phyloP scores from a whole-genome alignment of 1,140 invertebrate genomes.

The Ctenoplectra terminalis region DNA sequence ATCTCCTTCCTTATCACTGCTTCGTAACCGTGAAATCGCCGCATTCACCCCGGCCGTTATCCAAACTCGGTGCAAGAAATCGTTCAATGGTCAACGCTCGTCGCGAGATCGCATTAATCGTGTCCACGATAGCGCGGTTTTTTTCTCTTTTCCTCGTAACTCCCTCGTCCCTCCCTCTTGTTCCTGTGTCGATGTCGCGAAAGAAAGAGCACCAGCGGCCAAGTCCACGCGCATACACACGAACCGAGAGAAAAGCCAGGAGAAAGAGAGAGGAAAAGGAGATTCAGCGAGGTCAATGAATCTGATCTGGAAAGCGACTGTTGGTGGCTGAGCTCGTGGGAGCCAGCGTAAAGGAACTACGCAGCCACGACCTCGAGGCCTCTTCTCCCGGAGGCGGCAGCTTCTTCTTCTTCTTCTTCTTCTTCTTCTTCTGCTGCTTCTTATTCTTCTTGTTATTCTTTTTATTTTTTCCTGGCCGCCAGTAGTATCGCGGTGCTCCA shows the following conservation, averaged over 20 bases:
- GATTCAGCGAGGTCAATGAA: constrained; percentile 77
- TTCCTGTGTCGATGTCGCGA: constrained; percentile 48
- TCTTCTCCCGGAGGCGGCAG: constrained; percentile 58
- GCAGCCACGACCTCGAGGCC: constrained; percentile 69
- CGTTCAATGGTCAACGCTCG: background rate
- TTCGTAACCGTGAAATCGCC: constrained; percentile 16
- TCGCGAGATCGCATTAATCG: constrained; percentile 27
- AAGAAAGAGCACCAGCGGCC: constrained; percentile 48
- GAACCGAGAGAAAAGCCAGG: background rate
- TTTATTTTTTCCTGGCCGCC: constrained; percentile 24
- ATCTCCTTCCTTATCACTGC: background rate
- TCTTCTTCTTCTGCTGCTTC: constrained; percentile 56
- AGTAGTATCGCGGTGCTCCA: constrained; percentile 40
- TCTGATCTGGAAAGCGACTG: constrained; percentile 76
- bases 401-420: constrained; percentile 27
- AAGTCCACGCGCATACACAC: constrained; percentile 30
- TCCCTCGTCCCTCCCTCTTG: background rate
- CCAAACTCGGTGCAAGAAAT: background rate
- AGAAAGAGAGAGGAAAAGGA: constrained; percentile 24
- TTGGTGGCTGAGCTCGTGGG: constrained; percentile 68
- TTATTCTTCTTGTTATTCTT: constrained; percentile 23
- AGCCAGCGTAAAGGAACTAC: constrained; percentile 66
- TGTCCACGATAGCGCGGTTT: constrained; percentile 9
- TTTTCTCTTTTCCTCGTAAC: background rate
- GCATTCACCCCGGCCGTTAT: background rate